phyloP scores from a whole-genome alignment of 2,113 vertebrate genomes.

The Nycticebus coucang region DNA sequence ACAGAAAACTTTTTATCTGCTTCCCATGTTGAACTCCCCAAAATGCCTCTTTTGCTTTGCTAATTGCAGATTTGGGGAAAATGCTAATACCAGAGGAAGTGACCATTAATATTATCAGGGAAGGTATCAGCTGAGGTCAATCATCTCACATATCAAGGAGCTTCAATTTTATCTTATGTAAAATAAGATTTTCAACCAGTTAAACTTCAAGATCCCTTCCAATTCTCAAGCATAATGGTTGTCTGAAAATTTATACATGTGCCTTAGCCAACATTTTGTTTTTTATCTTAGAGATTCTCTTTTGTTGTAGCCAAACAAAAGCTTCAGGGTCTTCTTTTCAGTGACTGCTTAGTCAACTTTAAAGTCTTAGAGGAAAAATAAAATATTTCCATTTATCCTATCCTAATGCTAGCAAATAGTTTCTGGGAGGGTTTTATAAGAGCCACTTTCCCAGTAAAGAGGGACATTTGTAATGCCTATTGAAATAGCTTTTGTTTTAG shows the following conservation, averaged over 20 bases:
- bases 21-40: background rate
- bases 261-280: background rate
- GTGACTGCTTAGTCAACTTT: background rate
- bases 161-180: background rate
- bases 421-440: background rate
- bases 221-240: background rate
- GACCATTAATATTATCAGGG: background rate
- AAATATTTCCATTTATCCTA: background rate
- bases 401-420: background rate
- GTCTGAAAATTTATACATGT: background rate
- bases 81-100: background rate
- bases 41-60: background rate
- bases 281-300: background rate
- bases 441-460: background rate
- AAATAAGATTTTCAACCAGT: background rate
- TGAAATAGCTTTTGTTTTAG: background rate
- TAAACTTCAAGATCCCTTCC: background rate
- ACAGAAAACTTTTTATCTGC: background rate
- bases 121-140: background rate
- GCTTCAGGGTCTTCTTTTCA: background rate
- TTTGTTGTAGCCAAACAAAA: background rate
- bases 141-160: background rate
- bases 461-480: background rate
- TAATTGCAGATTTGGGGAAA: background rate
- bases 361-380: background rate